Evolutionary conservation across 1,140 invertebrate genomes (phyloP).

Genomic region (Gonioctena quinquepunctata): DNA sequence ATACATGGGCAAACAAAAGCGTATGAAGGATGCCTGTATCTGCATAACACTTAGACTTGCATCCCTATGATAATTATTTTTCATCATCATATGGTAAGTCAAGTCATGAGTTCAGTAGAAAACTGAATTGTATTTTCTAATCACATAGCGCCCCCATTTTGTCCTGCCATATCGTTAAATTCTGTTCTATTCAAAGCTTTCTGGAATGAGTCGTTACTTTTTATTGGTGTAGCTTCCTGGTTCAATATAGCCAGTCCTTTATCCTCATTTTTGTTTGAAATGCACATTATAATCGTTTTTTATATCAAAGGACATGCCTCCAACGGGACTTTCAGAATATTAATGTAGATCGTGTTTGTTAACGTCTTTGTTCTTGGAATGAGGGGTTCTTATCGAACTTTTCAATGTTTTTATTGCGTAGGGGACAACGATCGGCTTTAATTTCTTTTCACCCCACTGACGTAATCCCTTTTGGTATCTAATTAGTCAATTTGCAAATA

Average conservation of each 20-base stretch:
- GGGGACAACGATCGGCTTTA: slow-evolving; percentile 18
- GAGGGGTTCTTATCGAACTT: slow-evolving; percentile 29
- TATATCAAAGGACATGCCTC: slow-evolving; percentile 28
- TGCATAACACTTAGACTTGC: too few species aligned
- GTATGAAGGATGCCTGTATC: too few species aligned
- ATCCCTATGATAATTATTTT: too few species aligned
- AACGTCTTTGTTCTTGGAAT: slow-evolving; percentile 29
- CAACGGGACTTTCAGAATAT: slow-evolving; percentile 25
- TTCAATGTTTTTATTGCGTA: slow-evolving; percentile 31
- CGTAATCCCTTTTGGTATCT: slow-evolving; percentile 22
- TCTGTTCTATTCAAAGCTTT: neutral
- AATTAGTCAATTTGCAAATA: slow-evolving; percentile 34
- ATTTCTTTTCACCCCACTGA: slow-evolving; percentile 28
- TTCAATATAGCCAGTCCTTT: slow-evolving; percentile 7
- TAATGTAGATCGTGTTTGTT: slow-evolving; percentile 28
- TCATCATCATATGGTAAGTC: too few species aligned
- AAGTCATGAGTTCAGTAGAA: neutral
- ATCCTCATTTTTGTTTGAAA: slow-evolving; percentile 27
- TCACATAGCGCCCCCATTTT: neutral
- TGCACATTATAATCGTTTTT: slow-evolving; percentile 29
- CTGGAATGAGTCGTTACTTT: slow-evolving; percentile 1
- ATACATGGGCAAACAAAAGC: too few species aligned
- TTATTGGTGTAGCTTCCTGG: slow-evolving; percentile 9
- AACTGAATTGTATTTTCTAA: neutral
- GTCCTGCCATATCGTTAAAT: neutral